These are phyloP conservation scores for Alligator sinensis DNA, from an alignment of 2,113 vertebrate species.

Conservation along the genomic window DNA sequence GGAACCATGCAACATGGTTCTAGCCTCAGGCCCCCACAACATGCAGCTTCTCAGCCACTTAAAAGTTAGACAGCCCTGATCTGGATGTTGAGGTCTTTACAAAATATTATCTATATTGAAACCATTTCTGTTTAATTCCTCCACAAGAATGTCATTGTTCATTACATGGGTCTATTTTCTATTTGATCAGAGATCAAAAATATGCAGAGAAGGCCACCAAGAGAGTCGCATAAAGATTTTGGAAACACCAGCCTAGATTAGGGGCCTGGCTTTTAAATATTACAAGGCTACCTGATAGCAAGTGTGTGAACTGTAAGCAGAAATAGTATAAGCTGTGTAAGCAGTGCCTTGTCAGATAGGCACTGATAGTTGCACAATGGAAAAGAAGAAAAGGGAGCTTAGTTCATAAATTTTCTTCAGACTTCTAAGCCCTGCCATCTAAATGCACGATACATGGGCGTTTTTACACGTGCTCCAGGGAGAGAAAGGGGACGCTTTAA, in stretches of 20 bases:
- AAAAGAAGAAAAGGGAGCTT: constrained; percentile 40
- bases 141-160: neutral
- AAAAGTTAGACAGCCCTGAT: neutral
- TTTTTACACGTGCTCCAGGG: neutral
- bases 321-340: neutral
- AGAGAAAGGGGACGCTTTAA: too few relatives aligned
- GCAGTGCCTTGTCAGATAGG: constrained; percentile 47
- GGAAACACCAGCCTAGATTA: constrained; percentile 45
- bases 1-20: too few relatives aligned
- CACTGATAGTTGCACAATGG: neutral
- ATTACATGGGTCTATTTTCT: neutral
- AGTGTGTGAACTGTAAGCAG: constrained; percentile 34
- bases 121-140: constrained; percentile 28
- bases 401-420: constrained; percentile 60
- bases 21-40: too few relatives aligned
- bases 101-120: constrained; percentile 31
- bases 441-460: constrained; percentile 27
- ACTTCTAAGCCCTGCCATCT: constrained; percentile 26
- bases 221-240: constrained; percentile 46
- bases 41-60: neutral
- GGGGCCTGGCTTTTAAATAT: constrained; percentile 36
- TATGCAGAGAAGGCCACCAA: constrained; percentile 26
- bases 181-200: constrained; percentile 20
- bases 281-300: constrained; percentile 46
- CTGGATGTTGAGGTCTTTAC: neutral